These are phyloP conservation scores for Grapholita molesta DNA, from an alignment of 1,140 invertebrate species.

Conservation along the genomic window DNA sequence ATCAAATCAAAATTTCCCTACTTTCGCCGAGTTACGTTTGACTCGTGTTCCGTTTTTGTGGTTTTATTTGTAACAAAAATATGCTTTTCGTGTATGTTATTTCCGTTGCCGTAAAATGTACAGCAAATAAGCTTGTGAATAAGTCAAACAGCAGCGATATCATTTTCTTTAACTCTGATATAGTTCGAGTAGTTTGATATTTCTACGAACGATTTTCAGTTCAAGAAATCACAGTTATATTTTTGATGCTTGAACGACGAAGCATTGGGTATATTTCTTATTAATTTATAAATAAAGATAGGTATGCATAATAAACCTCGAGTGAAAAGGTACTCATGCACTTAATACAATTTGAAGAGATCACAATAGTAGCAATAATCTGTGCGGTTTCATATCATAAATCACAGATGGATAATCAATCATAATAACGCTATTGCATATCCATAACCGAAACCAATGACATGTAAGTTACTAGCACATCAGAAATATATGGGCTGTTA, in stretches of 20 bases:
- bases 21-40: conserved; percentile 25
- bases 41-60: conserved; percentile 15
- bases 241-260: neutral
- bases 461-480: neutral
- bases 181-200: neutral
- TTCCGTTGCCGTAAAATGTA: conserved; percentile 7
- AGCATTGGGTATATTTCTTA: too few species aligned
- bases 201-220: neutral
- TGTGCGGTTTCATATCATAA: neutral
- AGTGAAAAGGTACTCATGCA: neutral
- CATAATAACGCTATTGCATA: neutral
- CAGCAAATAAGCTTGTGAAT: conserved; percentile 6
- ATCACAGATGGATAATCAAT: neutral
- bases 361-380: neutral
- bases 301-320: too few species aligned
- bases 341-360: neutral
- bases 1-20: conserved; percentile 49
- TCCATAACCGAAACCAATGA: neutral
- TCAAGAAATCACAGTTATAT: neutral
- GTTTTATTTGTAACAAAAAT: conserved; percentile 14
- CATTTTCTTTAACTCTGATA: neutral
- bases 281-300: too few species aligned
- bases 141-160: neutral
- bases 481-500: neutral
- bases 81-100: conserved; percentile 13